Conservation (phyloP, 2,797 vertebrate genomes). For the Kryptolebias ocellatus region DNA sequence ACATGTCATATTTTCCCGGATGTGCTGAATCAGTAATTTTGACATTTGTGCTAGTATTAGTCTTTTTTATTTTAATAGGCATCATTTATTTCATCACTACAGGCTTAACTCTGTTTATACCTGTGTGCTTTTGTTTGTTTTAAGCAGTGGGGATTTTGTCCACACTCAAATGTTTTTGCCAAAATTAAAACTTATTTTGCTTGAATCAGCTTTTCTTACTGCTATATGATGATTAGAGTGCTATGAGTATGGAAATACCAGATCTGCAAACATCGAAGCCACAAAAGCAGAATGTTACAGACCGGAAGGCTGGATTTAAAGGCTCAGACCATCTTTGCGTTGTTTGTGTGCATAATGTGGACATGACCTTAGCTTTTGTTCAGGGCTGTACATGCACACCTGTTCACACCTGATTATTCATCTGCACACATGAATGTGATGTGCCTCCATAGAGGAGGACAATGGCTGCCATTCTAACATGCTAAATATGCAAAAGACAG, state of each 20-base stretch:
- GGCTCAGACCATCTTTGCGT: conserved; percentile 13
- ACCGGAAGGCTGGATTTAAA: conserved; percentile 3
- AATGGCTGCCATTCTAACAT: background rate
- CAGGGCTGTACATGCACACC: background rate
- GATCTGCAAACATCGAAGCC: conserved; percentile 1
- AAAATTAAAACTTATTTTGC: too few relatives aligned
- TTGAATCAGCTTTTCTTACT: too few relatives aligned
- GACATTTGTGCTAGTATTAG: too few relatives aligned
- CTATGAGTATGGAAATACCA: background rate
- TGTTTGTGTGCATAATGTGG: conserved; percentile 10
- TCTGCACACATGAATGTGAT: conserved; percentile 7
- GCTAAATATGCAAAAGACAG: too few relatives aligned
- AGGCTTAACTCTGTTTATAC: too few relatives aligned
- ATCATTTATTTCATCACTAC: too few relatives aligned
- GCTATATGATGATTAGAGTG: background rate
- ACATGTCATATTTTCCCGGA: too few relatives aligned
- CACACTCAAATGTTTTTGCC: too few relatives aligned
- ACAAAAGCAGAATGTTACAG: background rate
- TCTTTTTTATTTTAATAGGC: too few relatives aligned
- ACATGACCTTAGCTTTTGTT: conserved; percentile 3
- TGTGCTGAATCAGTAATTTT: too few relatives aligned
- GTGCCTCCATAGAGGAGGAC: background rate
- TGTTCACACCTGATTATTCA: conserved; percentile 21
- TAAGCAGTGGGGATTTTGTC: too few relatives aligned
- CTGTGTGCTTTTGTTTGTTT: too few relatives aligned